A percentile compares a stretch with the other conserved stretches of the same genome.
Conservation (phyloP, 2,888 invertebrate species). For the Torymus auratus region DNA sequence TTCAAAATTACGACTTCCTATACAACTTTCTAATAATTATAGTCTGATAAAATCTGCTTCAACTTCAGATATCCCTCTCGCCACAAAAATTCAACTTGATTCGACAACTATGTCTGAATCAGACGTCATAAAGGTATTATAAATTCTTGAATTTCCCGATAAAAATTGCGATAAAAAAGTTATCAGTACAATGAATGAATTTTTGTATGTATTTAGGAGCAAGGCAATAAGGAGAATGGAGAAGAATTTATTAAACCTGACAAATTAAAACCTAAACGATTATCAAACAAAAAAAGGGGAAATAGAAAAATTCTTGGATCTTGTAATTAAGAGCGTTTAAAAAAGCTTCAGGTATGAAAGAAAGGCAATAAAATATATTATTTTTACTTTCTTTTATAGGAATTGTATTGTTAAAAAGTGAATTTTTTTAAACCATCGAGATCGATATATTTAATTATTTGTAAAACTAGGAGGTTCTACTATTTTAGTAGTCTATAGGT, state of each 20-base stretch:
- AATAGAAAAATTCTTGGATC: conserved; percentile 63
- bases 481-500: conserved; percentile 40
- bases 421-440: conserved; percentile 22
- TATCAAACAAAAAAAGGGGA: conserved; percentile 60
- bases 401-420: conserved; percentile 49
- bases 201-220: conserved; percentile 59
- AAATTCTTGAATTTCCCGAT: conserved; percentile 13
- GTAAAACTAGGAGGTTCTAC: conserved; percentile 32
- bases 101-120: conserved; percentile 63
- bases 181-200: not conserved
- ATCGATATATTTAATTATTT: conserved; percentile 15
- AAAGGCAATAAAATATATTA: conserved; percentile 34
- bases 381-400: conserved; percentile 51
- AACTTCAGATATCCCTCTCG: conserved; percentile 64
- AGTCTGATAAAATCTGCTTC: conserved; percentile 63
- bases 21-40: conserved; percentile 52
- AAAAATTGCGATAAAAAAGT: conserved; percentile 11
- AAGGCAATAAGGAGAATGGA: conserved; percentile 67
- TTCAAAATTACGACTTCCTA: conserved; percentile 48
- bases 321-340: conserved; percentile 60
- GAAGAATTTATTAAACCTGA: conserved; percentile 62
- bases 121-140: conserved; percentile 56
- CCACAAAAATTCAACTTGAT: conserved; percentile 61
- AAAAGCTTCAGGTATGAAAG: conserved; percentile 37
- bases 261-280: conserved; percentile 59